Evolutionary conservation across 2,888 invertebrate species (phyloP).

Genomic region (Cryptosula pallasiana): DNA sequence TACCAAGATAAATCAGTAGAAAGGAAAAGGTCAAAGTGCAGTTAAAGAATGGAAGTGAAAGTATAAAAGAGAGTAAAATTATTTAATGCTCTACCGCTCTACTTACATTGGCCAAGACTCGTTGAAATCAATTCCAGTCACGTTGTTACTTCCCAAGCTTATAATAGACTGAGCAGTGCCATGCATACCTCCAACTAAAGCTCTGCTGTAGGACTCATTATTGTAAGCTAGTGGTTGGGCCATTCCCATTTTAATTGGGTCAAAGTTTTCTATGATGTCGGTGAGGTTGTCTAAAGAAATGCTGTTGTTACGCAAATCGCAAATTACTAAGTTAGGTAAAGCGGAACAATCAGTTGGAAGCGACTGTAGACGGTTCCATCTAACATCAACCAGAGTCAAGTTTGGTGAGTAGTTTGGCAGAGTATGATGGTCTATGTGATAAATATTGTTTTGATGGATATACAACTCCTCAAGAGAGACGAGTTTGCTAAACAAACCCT

Average conservation of each 20-base stretch:
- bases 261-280: neutral
- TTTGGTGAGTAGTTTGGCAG: neutral
- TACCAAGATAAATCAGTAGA: too few species aligned
- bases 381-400: neutral
- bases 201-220: neutral
- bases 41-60: too few species aligned
- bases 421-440: neutral
- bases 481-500: neutral
- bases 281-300: neutral
- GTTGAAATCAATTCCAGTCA: neutral
- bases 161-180: neutral
- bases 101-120: neutral
- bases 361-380: neutral
- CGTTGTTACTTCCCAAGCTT: neutral
- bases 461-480: neutral
- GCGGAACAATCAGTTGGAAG: neutral
- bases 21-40: too few species aligned
- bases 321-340: neutral
- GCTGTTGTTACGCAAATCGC: neutral
- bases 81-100: too few species aligned
- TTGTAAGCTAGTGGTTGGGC: neutral
- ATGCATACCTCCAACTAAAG: neutral
- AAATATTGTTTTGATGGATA: neutral
- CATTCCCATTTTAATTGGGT: neutral
- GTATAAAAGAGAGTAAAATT: too few species aligned